A percentile compares a stretch with the other conserved stretches of the same genome.
These are phyloP conservation scores for Lepidurus couesii DNA, from an alignment of 1,140 invertebrate species.

Conservation along the genomic window DNA sequence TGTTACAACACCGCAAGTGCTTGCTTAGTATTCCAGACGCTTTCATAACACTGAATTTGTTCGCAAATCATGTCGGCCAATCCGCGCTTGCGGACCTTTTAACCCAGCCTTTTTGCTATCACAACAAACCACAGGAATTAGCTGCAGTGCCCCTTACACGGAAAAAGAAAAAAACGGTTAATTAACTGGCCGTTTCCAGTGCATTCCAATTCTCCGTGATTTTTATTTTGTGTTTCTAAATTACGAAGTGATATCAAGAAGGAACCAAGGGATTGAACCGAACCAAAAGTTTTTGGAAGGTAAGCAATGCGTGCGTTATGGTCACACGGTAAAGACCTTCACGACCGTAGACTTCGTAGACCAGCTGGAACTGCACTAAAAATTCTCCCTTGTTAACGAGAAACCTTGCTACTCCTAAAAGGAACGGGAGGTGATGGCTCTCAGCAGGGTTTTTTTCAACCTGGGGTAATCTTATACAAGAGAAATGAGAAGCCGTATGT, in stretches of 20 bases:
- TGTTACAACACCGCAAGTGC: neutral
- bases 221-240: neutral
- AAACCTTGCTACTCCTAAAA: neutral
- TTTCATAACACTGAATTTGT: neutral
- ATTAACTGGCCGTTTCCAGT: too few relatives aligned
- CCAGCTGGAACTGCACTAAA: neutral
- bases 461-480: neutral
- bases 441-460: neutral
- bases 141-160: too few relatives aligned
- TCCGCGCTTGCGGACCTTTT: too few relatives aligned
- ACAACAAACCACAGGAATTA: too few relatives aligned
- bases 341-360: neutral
- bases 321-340: neutral
- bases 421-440: neutral
- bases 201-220: too few relatives aligned
- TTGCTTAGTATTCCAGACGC: neutral
- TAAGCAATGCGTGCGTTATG: neutral
- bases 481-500: neutral
- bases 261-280: neutral
- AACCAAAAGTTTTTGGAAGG: neutral
- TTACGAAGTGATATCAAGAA: neutral
- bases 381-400: slow-evolving; percentile 10
- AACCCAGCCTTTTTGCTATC: too few relatives aligned
- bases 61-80: too few relatives aligned
- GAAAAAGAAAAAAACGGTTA: too few relatives aligned